These are phyloP conservation scores for Notechis scutatus DNA, from an alignment of 2,113 vertebrate genomes.

Conservation along the genomic window DNA sequence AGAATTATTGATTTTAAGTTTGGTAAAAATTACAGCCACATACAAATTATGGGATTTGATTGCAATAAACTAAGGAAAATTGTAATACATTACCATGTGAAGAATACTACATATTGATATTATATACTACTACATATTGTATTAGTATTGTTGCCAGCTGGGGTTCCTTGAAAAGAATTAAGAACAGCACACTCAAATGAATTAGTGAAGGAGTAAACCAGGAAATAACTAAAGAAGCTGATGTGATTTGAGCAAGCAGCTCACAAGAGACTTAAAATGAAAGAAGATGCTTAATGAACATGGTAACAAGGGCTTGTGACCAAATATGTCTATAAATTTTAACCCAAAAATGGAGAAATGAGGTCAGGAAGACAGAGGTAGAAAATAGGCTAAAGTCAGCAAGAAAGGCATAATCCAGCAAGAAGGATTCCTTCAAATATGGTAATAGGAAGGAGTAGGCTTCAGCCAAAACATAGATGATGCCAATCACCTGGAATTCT, in stretches of 20 bases:
- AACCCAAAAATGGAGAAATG: not conserved
- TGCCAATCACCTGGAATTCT: not conserved
- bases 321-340: not conserved
- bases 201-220: not conserved
- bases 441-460: not conserved
- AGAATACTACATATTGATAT: not conserved
- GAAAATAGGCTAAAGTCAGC: not conserved
- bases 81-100: not conserved
- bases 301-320: not conserved
- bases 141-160: not conserved
- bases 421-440: not conserved
- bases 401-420: not conserved
- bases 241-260: not conserved
- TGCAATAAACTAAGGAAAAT: not conserved
- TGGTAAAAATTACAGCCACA: not conserved
- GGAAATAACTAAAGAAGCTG: not conserved
- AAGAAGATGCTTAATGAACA: not conserved
- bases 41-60: not conserved
- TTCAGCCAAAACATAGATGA: not conserved
- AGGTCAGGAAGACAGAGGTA: not conserved
- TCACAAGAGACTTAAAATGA: not conserved
- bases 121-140: not conserved
- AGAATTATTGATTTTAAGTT: not conserved
- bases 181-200: not conserved
- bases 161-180: not conserved